Conservation (phyloP, 2,888 invertebrate species). For the Parthenolecanium corni region DNA sequence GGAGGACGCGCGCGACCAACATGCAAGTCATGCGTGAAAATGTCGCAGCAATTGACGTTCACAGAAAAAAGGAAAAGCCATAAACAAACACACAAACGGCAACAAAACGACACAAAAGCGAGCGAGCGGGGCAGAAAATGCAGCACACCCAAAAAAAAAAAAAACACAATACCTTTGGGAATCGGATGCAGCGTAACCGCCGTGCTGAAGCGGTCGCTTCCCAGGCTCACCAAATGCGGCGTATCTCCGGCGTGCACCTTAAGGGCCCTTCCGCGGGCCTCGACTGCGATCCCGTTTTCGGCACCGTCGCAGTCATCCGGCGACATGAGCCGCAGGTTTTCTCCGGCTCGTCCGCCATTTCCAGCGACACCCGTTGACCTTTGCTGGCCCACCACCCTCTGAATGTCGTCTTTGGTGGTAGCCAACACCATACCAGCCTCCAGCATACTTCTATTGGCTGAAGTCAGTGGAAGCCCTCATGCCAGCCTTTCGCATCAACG, state of each 20-base stretch:
- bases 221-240: conserved; percentile 83
- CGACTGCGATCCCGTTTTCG: conserved; percentile 32
- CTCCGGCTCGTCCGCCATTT: neutral
- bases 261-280: conserved; percentile 45
- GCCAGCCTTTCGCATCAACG: neutral
- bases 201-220: conserved; percentile 77
- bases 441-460: conserved; percentile 1
- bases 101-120: neutral
- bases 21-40: neutral
- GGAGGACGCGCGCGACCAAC: too few relatives aligned
- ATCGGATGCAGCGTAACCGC: conserved; percentile 85
- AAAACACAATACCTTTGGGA: conserved; percentile 57
- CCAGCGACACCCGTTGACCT: neutral
- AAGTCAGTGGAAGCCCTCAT: neutral
- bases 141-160: neutral
- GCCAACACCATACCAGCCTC: conserved; percentile 6
- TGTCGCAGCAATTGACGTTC: neutral
- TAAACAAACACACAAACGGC: neutral
- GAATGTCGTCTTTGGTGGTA: neutral
- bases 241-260: conserved; percentile 59
- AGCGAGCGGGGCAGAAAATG: neutral
- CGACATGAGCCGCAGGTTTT: neutral
- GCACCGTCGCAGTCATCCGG: neutral
- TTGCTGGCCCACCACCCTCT: neutral
- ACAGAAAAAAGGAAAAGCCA: too few relatives aligned